Evolutionary conservation across 1,140 invertebrate species (phyloP).

Genomic region (Thalassaphorura encarpata): DNA sequence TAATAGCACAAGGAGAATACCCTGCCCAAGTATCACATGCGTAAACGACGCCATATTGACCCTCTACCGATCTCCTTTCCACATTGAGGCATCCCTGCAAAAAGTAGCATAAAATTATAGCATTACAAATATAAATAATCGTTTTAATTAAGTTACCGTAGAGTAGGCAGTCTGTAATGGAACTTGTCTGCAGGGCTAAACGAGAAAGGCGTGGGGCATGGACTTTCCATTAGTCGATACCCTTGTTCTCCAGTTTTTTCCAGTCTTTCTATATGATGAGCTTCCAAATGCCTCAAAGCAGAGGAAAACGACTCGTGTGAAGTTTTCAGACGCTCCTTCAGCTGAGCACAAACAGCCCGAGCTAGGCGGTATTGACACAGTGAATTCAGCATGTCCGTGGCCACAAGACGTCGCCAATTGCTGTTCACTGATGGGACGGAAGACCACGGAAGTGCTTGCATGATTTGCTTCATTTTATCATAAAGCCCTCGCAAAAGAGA

Average conservation of each 20-base stretch:
- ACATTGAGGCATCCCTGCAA: conserved; percentile 59
- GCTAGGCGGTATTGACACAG: conserved; percentile 61
- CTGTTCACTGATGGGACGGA: conserved; percentile 51
- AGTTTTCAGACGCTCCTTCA: conserved; percentile 34
- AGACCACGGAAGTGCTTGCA: conserved; percentile 54
- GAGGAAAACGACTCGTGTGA: conserved; percentile 47
- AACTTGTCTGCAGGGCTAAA: conserved; percentile 73
- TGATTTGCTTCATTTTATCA: conserved; percentile 63
- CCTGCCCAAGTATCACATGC: conserved; percentile 64
- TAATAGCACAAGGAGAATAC: conserved; percentile 64
- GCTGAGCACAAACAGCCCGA: conserved; percentile 63
- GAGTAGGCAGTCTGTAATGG: conserved; percentile 63
- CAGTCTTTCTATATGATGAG: conserved; percentile 57
- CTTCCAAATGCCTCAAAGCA: conserved; percentile 56
- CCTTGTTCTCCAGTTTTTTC: conserved; percentile 74
- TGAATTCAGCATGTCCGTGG: conserved; percentile 59
- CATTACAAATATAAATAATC: background rate
- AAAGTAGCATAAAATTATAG: background rate
- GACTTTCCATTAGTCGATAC: conserved; percentile 60
- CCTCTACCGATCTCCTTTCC: conserved; percentile 76
- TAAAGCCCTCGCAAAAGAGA: conserved; percentile 61
- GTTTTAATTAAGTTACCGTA: conserved; percentile 46
- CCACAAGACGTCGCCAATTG: conserved; percentile 62
- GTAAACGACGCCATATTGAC: conserved; percentile 88
- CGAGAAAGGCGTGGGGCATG: conserved; percentile 71